Evolutionary conservation across 2,113 vertebrate genomes (phyloP).

Genomic region (Martes martes): DNA sequence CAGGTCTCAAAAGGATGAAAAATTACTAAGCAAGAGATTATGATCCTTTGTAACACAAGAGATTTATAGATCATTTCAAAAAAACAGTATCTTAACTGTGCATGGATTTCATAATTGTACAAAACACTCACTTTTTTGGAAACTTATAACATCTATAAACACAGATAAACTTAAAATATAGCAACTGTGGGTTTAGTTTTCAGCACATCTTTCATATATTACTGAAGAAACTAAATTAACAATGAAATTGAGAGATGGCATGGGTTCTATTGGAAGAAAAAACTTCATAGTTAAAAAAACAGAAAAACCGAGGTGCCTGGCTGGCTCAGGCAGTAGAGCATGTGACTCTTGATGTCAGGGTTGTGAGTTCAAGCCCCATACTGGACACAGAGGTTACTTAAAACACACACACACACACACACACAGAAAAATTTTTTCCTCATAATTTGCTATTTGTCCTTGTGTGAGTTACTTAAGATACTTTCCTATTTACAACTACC

Average conservation of each 20-base stretch:
- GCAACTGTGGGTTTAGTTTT: not conserved
- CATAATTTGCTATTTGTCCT: not conserved
- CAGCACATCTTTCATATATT: not conserved
- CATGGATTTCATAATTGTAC: not conserved
- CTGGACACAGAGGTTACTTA: not conserved
- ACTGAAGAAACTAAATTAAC: not conserved
- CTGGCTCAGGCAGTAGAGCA: not conserved
- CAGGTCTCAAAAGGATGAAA: not conserved
- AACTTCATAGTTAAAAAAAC: not conserved
- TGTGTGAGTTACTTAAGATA: not conserved
- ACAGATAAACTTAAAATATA: not conserved
- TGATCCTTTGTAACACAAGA: not conserved
- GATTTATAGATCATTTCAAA: not conserved
- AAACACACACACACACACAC: not conserved
- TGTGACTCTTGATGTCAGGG: not conserved
- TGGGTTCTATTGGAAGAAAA: not conserved
- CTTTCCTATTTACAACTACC: not conserved
- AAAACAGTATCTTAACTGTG: not conserved
- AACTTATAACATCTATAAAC: not conserved
- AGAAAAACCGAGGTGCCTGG: no score
- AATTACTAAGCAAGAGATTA: not conserved
- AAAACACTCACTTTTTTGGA: not conserved
- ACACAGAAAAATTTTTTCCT: not conserved
- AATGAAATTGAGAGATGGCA: not conserved
- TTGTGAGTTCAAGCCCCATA: not conserved